phyloP scores from a whole-genome alignment of 2,888 invertebrate species.

The Metopia argyrocephala region DNA sequence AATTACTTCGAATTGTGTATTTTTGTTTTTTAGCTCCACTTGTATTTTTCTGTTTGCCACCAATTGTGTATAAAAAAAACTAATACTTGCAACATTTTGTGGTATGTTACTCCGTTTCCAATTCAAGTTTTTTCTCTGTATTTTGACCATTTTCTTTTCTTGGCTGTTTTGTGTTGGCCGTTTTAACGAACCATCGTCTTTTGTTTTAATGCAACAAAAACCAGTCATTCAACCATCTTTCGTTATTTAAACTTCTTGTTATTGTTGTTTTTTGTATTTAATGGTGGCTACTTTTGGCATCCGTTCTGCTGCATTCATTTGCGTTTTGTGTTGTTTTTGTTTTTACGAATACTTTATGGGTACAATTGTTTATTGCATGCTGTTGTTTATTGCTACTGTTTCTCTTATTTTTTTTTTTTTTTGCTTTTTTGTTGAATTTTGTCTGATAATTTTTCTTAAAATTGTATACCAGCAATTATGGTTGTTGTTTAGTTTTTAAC shows the following conservation, averaged over 20 bases:
- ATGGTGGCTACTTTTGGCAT: slow-evolving; percentile 65
- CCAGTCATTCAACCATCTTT: slow-evolving; percentile 51
- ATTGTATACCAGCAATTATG: slow-evolving; percentile 72
- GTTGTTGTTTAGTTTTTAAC: slow-evolving; percentile 69
- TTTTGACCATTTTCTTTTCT: slow-evolving; percentile 8
- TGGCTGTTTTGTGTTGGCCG: slow-evolving; percentile 33
- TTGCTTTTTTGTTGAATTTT: slow-evolving; percentile 58
- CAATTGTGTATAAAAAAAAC: neutral
- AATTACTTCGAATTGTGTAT: slow-evolving; percentile 38
- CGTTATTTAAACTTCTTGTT: slow-evolving; percentile 16
- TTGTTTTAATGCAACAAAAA: neutral
- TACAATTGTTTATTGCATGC: slow-evolving; percentile 38
- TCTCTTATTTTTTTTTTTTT: slow-evolving; percentile 45
- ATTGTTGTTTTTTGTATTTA: slow-evolving; percentile 40
- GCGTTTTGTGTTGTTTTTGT: too few species aligned
- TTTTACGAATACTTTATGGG: slow-evolving; percentile 40
- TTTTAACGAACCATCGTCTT: slow-evolving; percentile 38
- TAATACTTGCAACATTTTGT: slow-evolving; percentile 32
- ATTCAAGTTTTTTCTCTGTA: neutral
- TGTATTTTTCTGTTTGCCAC: neutral
- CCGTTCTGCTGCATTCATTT: slow-evolving; percentile 63
- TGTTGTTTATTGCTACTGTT: slow-evolving; percentile 26
- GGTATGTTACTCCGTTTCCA: slow-evolving; percentile 19
- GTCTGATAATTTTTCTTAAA: neutral
- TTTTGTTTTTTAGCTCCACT: slow-evolving; percentile 1